phyloP scores from a whole-genome alignment of 2,113 vertebrate genomes.

The Rhinoderma darwinii region DNA sequence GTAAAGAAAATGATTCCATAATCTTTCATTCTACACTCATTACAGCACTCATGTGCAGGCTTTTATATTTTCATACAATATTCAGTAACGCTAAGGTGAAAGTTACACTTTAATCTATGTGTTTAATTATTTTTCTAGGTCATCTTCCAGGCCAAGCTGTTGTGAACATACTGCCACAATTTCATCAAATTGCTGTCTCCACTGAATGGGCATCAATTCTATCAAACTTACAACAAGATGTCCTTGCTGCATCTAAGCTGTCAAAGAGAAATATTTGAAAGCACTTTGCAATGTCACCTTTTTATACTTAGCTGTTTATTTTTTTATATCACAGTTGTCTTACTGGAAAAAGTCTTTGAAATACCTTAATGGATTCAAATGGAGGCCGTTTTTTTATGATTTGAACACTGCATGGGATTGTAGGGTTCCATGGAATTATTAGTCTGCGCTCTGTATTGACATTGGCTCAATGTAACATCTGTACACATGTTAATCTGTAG shows the following conservation, averaged over 20 bases:
- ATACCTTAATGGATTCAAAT: neutral
- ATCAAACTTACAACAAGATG: constrained; percentile 24
- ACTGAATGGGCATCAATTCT: constrained; percentile 25
- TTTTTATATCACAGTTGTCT: constrained; percentile 22
- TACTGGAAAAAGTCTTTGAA: neutral
- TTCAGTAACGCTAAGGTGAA: neutral
- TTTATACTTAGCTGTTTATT: constrained; percentile 20
- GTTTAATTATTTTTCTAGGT: constrained; percentile 39
- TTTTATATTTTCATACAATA: constrained; percentile 11
- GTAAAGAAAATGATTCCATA: neutral
- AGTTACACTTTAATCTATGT: neutral
- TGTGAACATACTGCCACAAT: constrained; percentile 16
- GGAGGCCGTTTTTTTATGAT: neutral
- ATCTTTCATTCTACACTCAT: neutral
- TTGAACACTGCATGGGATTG: neutral
- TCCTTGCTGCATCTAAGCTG: constrained; percentile 34
- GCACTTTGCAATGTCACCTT: constrained; percentile 39
- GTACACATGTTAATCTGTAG: neutral
- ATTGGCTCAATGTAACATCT: neutral
- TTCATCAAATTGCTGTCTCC: constrained; percentile 21
- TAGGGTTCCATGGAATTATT: neutral
- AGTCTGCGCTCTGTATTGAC: neutral
- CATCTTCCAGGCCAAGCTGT: constrained; percentile 37
- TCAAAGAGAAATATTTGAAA: constrained; percentile 35
- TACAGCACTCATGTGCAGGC: neutral